Evolutionary conservation across 2,113 vertebrate genomes (phyloP).

Genomic region (Peromyscus californicus): DNA sequence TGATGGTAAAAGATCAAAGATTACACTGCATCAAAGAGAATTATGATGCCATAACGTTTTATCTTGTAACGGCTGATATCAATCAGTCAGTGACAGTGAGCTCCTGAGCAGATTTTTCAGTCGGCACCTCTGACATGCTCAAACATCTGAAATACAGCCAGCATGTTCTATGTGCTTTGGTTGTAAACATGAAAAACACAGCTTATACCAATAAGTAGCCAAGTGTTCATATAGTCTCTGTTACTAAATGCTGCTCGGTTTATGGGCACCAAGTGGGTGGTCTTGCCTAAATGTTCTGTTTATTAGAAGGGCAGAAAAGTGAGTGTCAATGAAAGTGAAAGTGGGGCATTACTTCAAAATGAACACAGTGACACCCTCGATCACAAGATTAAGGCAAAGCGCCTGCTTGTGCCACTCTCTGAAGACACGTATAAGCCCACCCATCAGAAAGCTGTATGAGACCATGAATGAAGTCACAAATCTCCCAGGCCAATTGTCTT

Average conservation of each 20-base stretch:
- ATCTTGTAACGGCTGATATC: constrained; percentile 88
- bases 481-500: neutral
- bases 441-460: constrained; percentile 61
- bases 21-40: constrained; percentile 87
- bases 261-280: neutral
- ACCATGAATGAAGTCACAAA: neutral
- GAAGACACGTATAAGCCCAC: neutral
- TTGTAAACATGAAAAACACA: constrained; percentile 68
- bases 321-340: constrained; percentile 24
- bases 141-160: constrained; percentile 78
- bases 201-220: constrained; percentile 40
- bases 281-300: constrained; percentile 39
- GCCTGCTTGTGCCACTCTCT: neutral
- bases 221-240: neutral
- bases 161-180: constrained; percentile 65
- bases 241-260: constrained; percentile 73
- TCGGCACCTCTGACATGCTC: constrained; percentile 76
- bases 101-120: constrained; percentile 78
- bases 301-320: constrained; percentile 32
- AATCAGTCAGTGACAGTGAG: constrained; percentile 85
- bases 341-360: constrained; percentile 71
- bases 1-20: constrained; percentile 89
- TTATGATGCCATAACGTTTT: constrained; percentile 87
- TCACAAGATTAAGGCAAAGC: neutral
- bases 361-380: constrained; percentile 68